phyloP scores from a whole-genome alignment of 2,113 vertebrate genomes.

The Brienomyrus brachyistius region DNA sequence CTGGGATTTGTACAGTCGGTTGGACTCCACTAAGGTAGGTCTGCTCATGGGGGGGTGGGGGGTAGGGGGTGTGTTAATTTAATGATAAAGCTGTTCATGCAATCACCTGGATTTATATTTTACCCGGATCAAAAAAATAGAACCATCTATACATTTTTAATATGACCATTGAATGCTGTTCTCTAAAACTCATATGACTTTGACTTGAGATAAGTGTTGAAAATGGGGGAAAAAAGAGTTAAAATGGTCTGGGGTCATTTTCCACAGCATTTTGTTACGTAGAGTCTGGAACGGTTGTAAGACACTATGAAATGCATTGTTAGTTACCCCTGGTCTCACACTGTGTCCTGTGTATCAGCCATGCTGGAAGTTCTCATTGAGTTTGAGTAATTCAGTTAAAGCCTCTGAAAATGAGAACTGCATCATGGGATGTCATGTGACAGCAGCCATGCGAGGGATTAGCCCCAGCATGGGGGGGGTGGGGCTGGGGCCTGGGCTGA shows the following conservation, averaged over 20 bases:
- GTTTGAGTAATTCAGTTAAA: background rate
- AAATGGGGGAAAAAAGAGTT: background rate
- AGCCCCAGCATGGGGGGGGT: background rate
- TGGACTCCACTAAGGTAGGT: constrained; percentile 79
- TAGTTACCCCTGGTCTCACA: background rate
- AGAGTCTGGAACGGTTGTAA: background rate
- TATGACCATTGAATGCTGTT: background rate
- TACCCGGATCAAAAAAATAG: background rate
- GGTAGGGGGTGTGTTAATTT: background rate
- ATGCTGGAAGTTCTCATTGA: background rate
- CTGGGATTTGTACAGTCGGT: constrained; percentile 80
- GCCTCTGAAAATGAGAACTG: background rate
- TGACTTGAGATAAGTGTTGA: background rate
- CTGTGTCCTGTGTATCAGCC: background rate
- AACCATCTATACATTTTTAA: background rate
- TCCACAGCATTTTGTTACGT: background rate
- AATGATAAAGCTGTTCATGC: background rate
- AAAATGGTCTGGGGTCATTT: background rate
- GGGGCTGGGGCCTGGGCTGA: background rate
- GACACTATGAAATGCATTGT: background rate
- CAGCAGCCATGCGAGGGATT: background rate
- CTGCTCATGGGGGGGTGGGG: background rate
- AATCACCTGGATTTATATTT: background rate
- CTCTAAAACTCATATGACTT: background rate
- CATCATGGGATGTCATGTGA: background rate